These are phyloP conservation scores for Sinocyclocheilus maitianheensis DNA, from an alignment of 2,113 vertebrate species.

Conservation along the genomic window DNA sequence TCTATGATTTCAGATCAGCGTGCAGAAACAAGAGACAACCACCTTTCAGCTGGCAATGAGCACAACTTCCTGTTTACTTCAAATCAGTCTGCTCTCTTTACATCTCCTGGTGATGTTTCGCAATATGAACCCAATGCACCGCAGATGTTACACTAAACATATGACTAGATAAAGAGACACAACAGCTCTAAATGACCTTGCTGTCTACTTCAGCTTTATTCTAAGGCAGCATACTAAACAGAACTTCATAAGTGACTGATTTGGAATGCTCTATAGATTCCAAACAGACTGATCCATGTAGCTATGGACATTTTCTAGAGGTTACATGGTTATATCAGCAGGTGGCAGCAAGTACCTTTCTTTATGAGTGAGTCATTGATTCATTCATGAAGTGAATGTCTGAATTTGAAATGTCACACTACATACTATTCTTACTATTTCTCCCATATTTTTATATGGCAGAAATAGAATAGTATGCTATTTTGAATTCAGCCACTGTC, in stretches of 20 bases:
- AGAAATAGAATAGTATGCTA: not conserved
- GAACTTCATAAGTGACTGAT: not conserved
- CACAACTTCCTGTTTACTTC: constrained; percentile 34
- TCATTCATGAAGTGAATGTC: not conserved
- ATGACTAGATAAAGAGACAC: not conserved
- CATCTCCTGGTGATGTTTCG: not conserved
- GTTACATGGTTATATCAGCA: not conserved
- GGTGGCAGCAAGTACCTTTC: not conserved
- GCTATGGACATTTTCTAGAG: not conserved
- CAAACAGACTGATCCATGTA: not conserved
- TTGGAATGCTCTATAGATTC: not conserved
- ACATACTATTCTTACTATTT: not conserved
- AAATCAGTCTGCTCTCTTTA: not conserved
- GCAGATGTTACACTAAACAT: not conserved
- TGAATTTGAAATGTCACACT: not conserved
- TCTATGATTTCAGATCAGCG: not conserved
- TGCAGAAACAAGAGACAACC: constrained; percentile 17
- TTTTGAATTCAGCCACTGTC: not conserved
- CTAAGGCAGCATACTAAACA: not conserved
- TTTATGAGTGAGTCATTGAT: not conserved
- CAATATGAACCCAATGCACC: constrained; percentile 10
- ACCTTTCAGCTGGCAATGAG: not conserved
- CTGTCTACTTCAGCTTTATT: not conserved
- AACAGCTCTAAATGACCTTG: not conserved
- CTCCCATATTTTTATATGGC: not conserved